phyloP scores from a whole-genome alignment of 2,113 vertebrate genomes.

The Mus musculus region DNA sequence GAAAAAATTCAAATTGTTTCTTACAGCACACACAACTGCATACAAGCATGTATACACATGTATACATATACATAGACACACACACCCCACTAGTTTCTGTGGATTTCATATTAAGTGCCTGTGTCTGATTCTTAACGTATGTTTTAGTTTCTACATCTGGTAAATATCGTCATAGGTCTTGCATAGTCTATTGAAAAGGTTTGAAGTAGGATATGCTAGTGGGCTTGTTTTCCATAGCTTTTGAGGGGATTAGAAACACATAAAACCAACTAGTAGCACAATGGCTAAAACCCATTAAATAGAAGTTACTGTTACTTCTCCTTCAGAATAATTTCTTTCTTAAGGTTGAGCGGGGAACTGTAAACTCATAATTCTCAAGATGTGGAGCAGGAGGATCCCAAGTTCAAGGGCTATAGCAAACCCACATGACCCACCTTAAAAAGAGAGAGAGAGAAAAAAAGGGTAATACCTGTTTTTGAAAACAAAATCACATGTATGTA shows the following conservation, averaged over 20 bases:
- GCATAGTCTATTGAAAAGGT: conserved; percentile 19
- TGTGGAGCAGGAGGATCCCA: neutral
- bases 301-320: conserved; percentile 37
- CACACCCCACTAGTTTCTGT: neutral
- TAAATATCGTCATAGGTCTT: conserved; percentile 9
- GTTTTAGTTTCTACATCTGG: conserved; percentile 43
- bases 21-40: neutral
- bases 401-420: neutral
- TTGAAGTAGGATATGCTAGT: neutral
- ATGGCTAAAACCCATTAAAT: neutral
- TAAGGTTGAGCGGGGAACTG: neutral
- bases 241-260: conserved; percentile 38
- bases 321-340: conserved; percentile 38
- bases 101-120: conserved; percentile 54
- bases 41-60: neutral
- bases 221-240: neutral
- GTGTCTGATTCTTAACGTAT: conserved; percentile 2
- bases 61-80: neutral
- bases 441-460: neutral
- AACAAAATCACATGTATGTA: conserved; percentile 21
- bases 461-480: conserved; percentile 44
- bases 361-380: neutral
- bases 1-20: neutral
- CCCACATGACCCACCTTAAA: neutral
- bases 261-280: conserved; percentile 23